These are phyloP conservation scores for Chitala chitala DNA, from an alignment of 2,113 vertebrate genomes.

Conservation along the genomic window DNA sequence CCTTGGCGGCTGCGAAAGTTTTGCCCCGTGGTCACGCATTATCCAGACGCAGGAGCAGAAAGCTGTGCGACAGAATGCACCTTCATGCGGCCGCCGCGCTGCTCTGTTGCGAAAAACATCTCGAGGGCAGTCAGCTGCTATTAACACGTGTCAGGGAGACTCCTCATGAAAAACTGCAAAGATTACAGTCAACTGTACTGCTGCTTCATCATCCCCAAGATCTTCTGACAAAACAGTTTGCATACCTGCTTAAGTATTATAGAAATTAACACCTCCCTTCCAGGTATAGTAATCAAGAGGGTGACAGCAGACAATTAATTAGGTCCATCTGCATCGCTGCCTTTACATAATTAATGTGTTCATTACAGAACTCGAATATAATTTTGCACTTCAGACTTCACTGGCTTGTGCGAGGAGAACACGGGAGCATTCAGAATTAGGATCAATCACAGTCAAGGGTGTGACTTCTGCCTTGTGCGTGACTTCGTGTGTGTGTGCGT, in stretches of 20 bases:
- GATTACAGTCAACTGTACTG: constrained; percentile 56
- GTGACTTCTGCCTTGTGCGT: background rate
- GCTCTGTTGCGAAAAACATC: constrained; percentile 73
- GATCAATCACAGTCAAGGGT: background rate
- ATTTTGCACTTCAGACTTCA: constrained; percentile 37
- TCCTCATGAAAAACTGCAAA: constrained; percentile 62
- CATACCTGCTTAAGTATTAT: constrained; percentile 68
- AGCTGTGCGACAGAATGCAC: constrained; percentile 53
- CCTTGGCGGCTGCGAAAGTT: constrained; percentile 71
- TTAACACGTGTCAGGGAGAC: constrained; percentile 72
- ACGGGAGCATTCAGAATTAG: background rate
- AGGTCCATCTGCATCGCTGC: constrained; percentile 66
- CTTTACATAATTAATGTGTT: constrained; percentile 75
- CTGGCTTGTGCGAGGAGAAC: constrained; percentile 1
- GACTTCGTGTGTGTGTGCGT: background rate
- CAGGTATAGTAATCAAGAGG: constrained; percentile 69
- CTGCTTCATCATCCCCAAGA: constrained; percentile 67
- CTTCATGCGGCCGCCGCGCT: constrained; percentile 58
- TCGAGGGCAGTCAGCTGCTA: constrained; percentile 68
- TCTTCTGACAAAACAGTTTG: constrained; percentile 70
- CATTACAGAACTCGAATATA: constrained; percentile 60
- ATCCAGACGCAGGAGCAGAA: constrained; percentile 57
- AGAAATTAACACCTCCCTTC: constrained; percentile 75
- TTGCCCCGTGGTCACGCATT: constrained; percentile 72
- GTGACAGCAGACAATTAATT: constrained; percentile 76